These are phyloP conservation scores for Schizaphis graminum DNA, from an alignment of 2,888 invertebrate species.

Conservation along the genomic window DNA sequence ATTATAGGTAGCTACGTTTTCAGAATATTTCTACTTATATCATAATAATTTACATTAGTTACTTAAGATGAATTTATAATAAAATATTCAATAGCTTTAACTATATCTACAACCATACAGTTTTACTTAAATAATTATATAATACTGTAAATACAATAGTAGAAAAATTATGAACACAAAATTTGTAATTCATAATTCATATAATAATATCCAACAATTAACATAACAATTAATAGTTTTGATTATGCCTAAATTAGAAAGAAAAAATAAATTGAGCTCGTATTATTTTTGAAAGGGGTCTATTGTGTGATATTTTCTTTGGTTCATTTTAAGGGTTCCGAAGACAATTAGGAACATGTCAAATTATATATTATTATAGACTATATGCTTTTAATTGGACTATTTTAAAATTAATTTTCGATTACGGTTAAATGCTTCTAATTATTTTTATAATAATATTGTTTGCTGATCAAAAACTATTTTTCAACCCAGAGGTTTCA, in stretches of 20 bases:
- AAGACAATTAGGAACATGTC: background rate
- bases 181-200: no score
- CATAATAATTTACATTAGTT: background rate
- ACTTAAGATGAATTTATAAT: background rate
- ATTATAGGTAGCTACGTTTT: background rate
- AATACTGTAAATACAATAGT: background rate
- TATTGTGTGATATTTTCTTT: background rate
- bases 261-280: background rate
- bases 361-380: background rate
- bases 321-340: background rate
- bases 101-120: background rate
- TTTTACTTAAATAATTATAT: background rate
- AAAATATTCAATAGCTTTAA: background rate
- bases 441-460: constrained; percentile 42
- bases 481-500: constrained; percentile 20
- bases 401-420: constrained; percentile 29
- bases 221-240: background rate
- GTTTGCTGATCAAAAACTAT: constrained; percentile 35
- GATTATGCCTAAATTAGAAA: background rate
- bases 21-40: background rate
- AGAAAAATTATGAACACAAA: background rate
- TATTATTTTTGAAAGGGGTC: background rate
- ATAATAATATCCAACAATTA: background rate
- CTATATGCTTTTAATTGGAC: background rate
- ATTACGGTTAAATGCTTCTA: constrained; percentile 28